Base-by-base conservation (phyloP, 2,113 vertebrate genomes). In the Myotis davidii region DNA sequence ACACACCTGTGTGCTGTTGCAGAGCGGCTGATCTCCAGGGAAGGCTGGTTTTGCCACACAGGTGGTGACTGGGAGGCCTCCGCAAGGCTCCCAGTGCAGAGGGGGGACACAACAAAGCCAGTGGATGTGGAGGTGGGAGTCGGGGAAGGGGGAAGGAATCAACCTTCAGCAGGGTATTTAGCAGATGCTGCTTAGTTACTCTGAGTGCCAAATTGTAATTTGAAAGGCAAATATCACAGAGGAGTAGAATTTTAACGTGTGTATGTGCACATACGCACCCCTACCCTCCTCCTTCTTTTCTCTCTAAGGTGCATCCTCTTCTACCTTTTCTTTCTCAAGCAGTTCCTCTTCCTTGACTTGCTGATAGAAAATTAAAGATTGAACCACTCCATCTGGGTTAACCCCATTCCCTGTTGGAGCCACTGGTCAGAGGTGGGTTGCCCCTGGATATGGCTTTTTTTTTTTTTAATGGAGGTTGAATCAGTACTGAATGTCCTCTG, bases 1-100 rank as follows among this genome's bases (percentile, higher is more conserved):
- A 96, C 97, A 95, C 98, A 98, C 95, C 97, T 97, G 95, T 70
- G 48, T 81, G 34, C 78, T 48, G 50, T 85, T 69, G 61, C 39
- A 20, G 65, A 73, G 89, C 2, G 17, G 82, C 94, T 91, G 85
- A 92, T 83, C 91, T 84, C 0, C 4, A 89, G 85, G 87, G 94
- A 93, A 95, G 32, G 74, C 82, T 17, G 29, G 95, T 72, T 81
- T 77, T 97, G 70, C 59, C 72, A 16, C 37, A 73, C 34, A 70
- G 87, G 25, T 74, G 1, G 12, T 92, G 96, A 98, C 98, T 94
- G 83, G 79, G 81, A 95, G 94, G 86, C 69, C 90, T 95, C 82
- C 91, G 94, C 78, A 83, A 79, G 97, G 94, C 96, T 94, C 95
- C 92, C 67, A 91, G 94, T 90, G 86, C 96, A 95, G 37, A 52